Evolutionary conservation across 1,140 invertebrate species (phyloP).

Genomic region (Drosophila kanapiae): DNA sequence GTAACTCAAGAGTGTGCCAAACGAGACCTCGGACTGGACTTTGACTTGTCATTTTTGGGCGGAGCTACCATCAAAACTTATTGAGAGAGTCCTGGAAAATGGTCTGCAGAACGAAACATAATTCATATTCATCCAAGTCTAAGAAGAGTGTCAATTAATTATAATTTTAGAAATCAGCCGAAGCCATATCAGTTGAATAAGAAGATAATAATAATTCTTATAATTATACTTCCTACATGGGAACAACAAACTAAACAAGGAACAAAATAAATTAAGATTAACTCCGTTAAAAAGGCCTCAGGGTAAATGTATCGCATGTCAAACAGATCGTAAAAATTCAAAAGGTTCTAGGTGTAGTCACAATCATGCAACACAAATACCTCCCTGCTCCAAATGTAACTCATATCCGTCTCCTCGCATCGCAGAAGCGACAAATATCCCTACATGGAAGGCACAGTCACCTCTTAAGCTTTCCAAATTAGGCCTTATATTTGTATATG

Average conservation of each 20-base stretch:
- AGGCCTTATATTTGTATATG: no score
- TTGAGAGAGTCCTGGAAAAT: neutral
- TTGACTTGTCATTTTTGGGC: neutral
- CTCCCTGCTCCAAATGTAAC: neutral
- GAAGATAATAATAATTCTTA: neutral
- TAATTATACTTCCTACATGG: no score
- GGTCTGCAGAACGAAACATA: neutral
- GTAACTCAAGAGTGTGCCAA: constrained; percentile 5
- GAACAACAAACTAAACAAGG: no score
- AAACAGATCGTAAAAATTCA: neutral
- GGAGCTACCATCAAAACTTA: neutral
- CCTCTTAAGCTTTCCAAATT: no score
- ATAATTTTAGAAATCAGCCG: neutral
- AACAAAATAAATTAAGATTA: neutral
- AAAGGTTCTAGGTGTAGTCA: neutral
- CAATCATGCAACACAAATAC: neutral
- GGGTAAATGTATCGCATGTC: neutral
- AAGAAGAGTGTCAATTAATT: neutral
- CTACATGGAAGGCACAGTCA: no score
- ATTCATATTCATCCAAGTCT: no score
- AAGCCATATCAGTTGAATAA: neutral
- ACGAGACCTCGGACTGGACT: neutral
- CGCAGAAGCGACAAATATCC: no score
- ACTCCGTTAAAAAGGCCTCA: no score
- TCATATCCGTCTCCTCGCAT: neutral